Evolutionary conservation across 2,797 vertebrate species (phyloP), one percentile per base, ranked within the genome.

Genomic region (Molossus molossus): DNA sequence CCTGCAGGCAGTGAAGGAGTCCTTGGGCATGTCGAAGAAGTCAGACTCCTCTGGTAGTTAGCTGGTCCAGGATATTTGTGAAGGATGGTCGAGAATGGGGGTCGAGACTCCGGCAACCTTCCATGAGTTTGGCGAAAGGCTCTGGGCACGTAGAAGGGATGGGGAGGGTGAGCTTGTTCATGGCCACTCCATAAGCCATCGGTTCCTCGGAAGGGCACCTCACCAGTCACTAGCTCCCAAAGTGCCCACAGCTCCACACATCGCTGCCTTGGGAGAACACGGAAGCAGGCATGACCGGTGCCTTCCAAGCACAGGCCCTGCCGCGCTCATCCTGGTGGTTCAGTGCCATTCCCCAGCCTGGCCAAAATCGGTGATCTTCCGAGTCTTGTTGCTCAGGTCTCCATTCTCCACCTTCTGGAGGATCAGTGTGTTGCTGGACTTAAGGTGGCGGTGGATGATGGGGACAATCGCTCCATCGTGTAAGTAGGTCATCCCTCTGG

Each of bases 331-430:
- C 98, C 99, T 99, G 97, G 99, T 99, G 96, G 99, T 99, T 95
- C 99, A 99, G 98, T 99, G 99, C 99, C 99, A 99, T 97, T 99
- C 99, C 72, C 99, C 99, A 60, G 99, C 99, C 98, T 99, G 98
- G 92, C 99, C 99, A 69, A 99, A 99, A 98, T 99, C 99, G 29
- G 99, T 99, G 98, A 99, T 99, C 99, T 99, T 99, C 98, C 99
- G 97, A 29, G 99, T 99, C 98, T 99, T 99, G 98, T 99, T 99
- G 98, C 98, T 99, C 97, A 99, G 98, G 98, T 99, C 99, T 94
- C 99, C 99, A 96, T 99, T 99, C 98, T 99, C 99, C 64, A 99
- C 99, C 97, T 99, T 98, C 98, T 99, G 99, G 25, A 99, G 99
- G 98, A 99, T 99, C 95, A 99, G 96, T 98, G 40, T 99, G 98